Percentiles rank a stretch among this genome's conserved stretches.
phyloP scores from a whole-genome alignment of 2,888 invertebrate species.

The Mactromeris polynyma region DNA sequence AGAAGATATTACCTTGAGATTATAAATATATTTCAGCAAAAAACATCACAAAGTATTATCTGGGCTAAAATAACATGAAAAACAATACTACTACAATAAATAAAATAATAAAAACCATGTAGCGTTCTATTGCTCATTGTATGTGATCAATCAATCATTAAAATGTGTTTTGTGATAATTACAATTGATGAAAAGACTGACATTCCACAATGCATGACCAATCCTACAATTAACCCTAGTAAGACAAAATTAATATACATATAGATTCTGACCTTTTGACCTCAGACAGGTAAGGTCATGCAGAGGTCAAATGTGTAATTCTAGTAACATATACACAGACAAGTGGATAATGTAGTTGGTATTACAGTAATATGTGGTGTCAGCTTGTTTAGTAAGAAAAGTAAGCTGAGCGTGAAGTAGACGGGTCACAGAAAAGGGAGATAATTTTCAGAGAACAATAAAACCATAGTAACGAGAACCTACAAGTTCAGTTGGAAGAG shows the following conservation, averaged over 20 bases:
- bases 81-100: not conserved
- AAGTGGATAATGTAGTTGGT: not conserved
- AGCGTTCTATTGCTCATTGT: not conserved
- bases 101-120: not conserved
- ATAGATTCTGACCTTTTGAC: conserved; percentile 4
- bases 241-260: not conserved
- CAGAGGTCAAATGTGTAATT: conserved; percentile 2
- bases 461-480: not conserved
- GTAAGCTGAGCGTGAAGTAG: not conserved
- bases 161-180: not conserved
- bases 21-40: not conserved
- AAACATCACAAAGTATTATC: not conserved
- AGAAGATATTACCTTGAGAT: not conserved
- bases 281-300: not conserved
- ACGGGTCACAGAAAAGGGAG: not conserved
- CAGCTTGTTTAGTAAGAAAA: not conserved
- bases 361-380: conserved; percentile 1
- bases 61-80: not conserved
- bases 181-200: not conserved
- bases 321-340: not conserved
- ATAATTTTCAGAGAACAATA: not conserved
- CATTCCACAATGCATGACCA: conserved; percentile 14
- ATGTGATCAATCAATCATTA: not conserved
- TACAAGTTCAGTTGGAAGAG: no score
- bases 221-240: not conserved